phyloP scores from a whole-genome alignment of 53 echinoderm and acorn worm species.

The Arbacia lixula region DNA sequence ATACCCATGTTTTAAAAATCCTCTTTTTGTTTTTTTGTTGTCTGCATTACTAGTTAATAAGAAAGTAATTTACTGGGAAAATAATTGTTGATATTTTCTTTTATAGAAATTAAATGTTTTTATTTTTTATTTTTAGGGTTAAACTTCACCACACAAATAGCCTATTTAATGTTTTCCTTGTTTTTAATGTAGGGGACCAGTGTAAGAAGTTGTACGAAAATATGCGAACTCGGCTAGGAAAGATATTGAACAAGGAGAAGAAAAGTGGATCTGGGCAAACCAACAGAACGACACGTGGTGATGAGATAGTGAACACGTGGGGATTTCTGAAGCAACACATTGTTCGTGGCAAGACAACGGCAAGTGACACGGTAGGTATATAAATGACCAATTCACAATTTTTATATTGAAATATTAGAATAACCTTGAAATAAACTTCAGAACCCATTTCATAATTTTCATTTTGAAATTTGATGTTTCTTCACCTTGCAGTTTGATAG shows the following conservation, averaged over 20 bases:
- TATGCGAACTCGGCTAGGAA: constrained; percentile 9
- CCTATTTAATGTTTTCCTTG: constrained; percentile 14
- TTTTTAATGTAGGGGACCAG: constrained; percentile 30
- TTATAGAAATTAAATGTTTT: constrained; percentile 23
- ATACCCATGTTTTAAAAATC: constrained; percentile 28
- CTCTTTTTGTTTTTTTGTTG: constrained; percentile 22
- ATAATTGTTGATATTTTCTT: constrained; percentile 30
- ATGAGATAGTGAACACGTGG: constrained; percentile 27
- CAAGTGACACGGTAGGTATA: constrained; percentile 29
- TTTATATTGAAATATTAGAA: constrained; percentile 22
- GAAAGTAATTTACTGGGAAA: constrained; percentile 26
- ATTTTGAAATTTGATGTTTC: constrained; percentile 16
- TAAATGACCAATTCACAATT: constrained; percentile 23
- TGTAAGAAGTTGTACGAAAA: constrained; percentile 33
- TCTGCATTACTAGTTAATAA: constrained; percentile 26
- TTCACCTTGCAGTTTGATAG: constrained; percentile 26
- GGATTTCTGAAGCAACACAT: constrained; percentile 25
- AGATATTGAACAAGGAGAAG: constrained; percentile 4
- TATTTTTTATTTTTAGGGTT: constrained; percentile 15
- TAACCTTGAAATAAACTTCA: constrained; percentile 20
- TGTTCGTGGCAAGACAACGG: constrained; percentile 13
- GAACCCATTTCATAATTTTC: constrained; percentile 15
- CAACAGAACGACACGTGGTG: constrained; percentile 23
- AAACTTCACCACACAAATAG: constrained; percentile 31
- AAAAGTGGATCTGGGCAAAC: constrained; percentile 35